Evolutionary conservation across 2,113 vertebrate genomes (phyloP).

Genomic region (Aleadryas rufinucha): DNA sequence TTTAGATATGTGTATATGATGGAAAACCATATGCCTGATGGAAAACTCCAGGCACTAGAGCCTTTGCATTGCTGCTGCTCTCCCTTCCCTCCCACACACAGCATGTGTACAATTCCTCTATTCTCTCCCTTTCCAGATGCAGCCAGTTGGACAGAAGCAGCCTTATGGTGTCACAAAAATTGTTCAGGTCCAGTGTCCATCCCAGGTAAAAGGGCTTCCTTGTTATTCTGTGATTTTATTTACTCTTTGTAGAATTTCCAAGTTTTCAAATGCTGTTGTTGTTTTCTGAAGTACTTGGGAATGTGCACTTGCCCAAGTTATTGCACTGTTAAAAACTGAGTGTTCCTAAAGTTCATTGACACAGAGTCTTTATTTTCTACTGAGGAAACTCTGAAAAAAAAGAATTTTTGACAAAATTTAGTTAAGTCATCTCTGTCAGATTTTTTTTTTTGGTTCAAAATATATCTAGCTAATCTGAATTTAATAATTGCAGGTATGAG

Average conservation of each 20-base stretch:
- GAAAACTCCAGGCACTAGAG: background rate
- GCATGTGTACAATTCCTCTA: background rate
- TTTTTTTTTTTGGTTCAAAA: background rate
- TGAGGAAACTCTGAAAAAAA: background rate
- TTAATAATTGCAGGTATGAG: background rate
- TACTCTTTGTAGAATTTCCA: background rate
- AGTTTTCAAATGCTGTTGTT: background rate
- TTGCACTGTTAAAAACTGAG: background rate
- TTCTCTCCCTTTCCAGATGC: constrained; percentile 57
- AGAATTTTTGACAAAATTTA: background rate
- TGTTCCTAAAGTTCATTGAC: background rate
- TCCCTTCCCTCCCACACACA: background rate
- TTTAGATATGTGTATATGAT: too few species aligned
- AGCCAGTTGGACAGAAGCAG: constrained; percentile 65
- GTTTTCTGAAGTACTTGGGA: background rate
- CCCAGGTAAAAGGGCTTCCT: constrained; percentile 58
- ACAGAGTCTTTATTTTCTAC: background rate
- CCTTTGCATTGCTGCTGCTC: background rate
- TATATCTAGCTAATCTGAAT: background rate
- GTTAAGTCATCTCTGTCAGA: background rate
- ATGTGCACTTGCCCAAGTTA: background rate
- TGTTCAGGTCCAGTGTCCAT: constrained; percentile 46
- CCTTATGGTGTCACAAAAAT: background rate
- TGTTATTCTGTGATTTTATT: background rate
- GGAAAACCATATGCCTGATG: too few species aligned